These are phyloP conservation scores for Suricata suricatta DNA, from an alignment of 2,113 vertebrate species.

Conservation along the genomic window DNA sequence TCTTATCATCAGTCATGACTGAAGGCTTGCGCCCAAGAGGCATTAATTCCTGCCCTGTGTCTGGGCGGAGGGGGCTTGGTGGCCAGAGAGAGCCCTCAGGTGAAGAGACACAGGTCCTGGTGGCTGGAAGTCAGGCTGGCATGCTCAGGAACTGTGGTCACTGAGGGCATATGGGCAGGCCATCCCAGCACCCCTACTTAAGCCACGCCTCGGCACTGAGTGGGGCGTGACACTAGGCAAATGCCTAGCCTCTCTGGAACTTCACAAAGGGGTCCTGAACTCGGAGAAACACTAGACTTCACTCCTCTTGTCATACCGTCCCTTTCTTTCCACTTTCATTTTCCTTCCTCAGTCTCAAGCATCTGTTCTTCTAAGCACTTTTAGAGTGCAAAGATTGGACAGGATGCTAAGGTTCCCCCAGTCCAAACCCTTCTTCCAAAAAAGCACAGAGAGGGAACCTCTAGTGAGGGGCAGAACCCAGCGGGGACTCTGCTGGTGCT, in stretches of 20 bases:
- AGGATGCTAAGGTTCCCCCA: background rate
- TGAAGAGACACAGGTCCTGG: background rate
- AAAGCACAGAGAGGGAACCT: background rate
- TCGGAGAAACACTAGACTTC: background rate
- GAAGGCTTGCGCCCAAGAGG: background rate
- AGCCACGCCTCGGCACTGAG: background rate
- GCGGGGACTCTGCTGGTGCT: background rate
- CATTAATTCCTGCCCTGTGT: background rate
- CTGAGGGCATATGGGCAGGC: background rate
- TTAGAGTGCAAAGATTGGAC: background rate
- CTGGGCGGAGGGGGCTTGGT: too few species aligned
- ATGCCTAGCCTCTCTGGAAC: background rate
- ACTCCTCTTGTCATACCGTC: background rate
- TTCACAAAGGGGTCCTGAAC: background rate
- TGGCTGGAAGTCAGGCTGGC: background rate
- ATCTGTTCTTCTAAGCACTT: background rate
- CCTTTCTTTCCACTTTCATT: background rate
- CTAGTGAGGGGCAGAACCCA: background rate
- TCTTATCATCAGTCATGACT: background rate
- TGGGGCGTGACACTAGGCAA: background rate
- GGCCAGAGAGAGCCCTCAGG: background rate
- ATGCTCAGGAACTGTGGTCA: background rate
- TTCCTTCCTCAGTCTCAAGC: background rate
- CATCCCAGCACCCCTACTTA: accelerated
- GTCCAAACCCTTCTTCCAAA: background rate